Percentiles rank a stretch among this genome's conserved stretches.
phyloP scores from a whole-genome alignment of 2,888 invertebrate species.

The Lordiphosa andalusiaca region DNA sequence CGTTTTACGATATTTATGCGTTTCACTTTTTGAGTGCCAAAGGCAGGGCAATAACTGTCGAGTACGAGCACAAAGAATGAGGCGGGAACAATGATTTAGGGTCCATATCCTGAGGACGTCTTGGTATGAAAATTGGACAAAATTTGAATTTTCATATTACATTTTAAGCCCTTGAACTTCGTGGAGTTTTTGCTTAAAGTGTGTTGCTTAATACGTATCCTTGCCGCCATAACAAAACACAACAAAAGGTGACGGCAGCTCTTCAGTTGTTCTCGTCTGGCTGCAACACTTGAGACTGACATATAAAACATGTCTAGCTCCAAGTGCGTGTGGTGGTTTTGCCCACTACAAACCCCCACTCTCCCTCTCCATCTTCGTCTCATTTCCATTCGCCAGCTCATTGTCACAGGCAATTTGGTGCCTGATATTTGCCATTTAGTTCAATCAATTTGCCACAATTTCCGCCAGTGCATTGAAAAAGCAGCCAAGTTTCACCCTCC shows the following conservation, averaged over 20 bases:
- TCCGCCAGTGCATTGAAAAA: slow-evolving; percentile 44
- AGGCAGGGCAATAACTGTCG: slow-evolving; percentile 14
- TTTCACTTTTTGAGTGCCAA: slow-evolving; percentile 2
- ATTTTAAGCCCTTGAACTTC: slow-evolving; percentile 8
- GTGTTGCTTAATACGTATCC: neutral
- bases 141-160: neutral
- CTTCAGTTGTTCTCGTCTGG: slow-evolving; percentile 56
- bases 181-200: slow-evolving; percentile 17
- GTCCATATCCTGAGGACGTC: too few relatives aligned
- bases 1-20: slow-evolving; percentile 6
- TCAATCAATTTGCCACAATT: slow-evolving; percentile 74
- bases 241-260: slow-evolving; percentile 10
- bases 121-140: neutral
- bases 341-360: slow-evolving; percentile 16
- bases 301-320: slow-evolving; percentile 65
- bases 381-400: slow-evolving; percentile 1
- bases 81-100: neutral
- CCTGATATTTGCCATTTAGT: slow-evolving; percentile 70
- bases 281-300: slow-evolving; percentile 66
- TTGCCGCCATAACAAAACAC: neutral
- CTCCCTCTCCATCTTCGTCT: neutral
- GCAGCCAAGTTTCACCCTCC: slow-evolving; percentile 19
- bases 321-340: slow-evolving; percentile 51
- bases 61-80: neutral
- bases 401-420: slow-evolving; percentile 69